These are phyloP conservation scores for Oplegnathus fasciatus DNA, from an alignment of 2,113 vertebrate species.

Conservation along the genomic window DNA sequence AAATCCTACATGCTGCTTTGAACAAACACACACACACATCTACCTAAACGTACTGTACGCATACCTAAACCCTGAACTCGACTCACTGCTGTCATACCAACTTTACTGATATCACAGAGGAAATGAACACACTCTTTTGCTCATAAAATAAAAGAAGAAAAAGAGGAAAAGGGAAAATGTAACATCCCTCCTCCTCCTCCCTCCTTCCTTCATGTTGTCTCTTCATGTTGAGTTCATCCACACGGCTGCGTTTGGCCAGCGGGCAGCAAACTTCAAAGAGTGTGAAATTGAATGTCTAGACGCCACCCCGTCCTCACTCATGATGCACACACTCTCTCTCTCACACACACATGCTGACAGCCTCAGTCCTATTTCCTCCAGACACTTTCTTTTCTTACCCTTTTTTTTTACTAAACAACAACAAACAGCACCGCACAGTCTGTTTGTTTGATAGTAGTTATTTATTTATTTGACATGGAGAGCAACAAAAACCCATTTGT, in stretches of 20 bases:
- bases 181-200: background rate
- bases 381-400: slow-evolving; percentile 4
- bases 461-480: background rate
- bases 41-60: background rate
- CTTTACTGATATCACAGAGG: background rate
- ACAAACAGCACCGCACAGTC: background rate
- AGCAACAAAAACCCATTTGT: background rate
- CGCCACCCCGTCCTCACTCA: slow-evolving; percentile 16
- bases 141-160: background rate
- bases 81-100: background rate
- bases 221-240: slow-evolving; percentile 39
- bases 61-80: no score
- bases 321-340: background rate
- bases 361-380: background rate
- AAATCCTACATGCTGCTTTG: background rate
- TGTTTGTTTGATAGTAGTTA: background rate
- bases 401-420: slow-evolving; percentile 10
- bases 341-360: slow-evolving; percentile 9
- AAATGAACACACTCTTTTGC: background rate
- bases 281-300: slow-evolving; percentile 77
- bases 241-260: slow-evolving; percentile 52
- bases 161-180: background rate
- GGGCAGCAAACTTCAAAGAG: slow-evolving; percentile 66
- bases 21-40: background rate
- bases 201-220: slow-evolving; percentile 1